Evolutionary conservation across 1,140 invertebrate genomes (phyloP).

Genomic region (Papilio polyxenes): DNA sequence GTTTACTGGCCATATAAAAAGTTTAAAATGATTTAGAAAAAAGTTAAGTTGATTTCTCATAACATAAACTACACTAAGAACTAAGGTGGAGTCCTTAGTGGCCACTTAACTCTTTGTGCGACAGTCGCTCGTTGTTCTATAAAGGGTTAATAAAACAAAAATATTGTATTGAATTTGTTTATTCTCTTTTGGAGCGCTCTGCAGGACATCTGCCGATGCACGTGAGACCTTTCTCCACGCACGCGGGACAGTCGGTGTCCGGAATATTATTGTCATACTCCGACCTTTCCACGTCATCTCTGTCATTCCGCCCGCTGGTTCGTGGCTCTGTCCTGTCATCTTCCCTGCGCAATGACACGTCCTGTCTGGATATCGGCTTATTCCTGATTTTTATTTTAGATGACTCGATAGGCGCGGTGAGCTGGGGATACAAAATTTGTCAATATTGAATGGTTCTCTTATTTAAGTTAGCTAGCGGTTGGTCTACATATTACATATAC

Average conservation of each 20-base stretch:
- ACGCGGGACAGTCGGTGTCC: slow-evolving; percentile 10
- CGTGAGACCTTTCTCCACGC: slow-evolving; percentile 13
- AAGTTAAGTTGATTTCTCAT: not conserved
- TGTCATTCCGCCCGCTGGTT: not conserved
- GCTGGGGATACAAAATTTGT: not conserved
- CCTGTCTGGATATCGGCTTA: not conserved
- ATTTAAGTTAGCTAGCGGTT: not conserved
- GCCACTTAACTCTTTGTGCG: too few species aligned
- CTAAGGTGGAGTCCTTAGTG: not conserved
- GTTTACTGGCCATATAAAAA: not conserved
- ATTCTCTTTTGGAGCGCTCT: slow-evolving; percentile 20
- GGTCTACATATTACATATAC: too few species aligned
- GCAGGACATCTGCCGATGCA: slow-evolving; percentile 34
- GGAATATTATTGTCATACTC: not conserved
- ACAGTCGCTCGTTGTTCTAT: not conserved
- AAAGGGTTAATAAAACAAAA: not conserved
- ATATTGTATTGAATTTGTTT: not conserved
- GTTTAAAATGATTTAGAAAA: not conserved
- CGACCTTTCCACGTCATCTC: not conserved
- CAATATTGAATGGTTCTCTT: not conserved
- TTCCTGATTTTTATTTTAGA: slow-evolving; percentile 3
- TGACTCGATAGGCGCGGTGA: not conserved
- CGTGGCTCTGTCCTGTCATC: not conserved
- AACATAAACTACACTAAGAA: too few species aligned
- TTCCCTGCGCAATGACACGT: not conserved